Conservation (phyloP, 1,140 invertebrate genomes). For the Camponotus pennsylvanicus region DNA sequence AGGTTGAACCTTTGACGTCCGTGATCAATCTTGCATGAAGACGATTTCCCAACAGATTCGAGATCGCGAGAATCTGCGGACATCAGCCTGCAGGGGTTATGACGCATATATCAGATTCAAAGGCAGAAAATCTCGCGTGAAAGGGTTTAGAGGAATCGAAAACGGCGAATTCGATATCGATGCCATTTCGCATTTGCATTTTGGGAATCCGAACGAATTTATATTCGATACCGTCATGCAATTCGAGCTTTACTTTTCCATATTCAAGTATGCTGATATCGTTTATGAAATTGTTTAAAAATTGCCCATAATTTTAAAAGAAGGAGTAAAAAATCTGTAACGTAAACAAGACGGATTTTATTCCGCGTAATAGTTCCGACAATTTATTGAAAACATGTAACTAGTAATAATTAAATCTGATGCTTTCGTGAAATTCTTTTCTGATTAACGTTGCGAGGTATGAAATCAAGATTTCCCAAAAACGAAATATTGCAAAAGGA, state of each 20-base stretch:
- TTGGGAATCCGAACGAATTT: slow-evolving; percentile 62
- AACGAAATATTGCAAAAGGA: background rate
- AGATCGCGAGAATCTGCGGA: slow-evolving; percentile 66
- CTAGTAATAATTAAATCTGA: background rate
- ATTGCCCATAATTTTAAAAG: slow-evolving; percentile 8
- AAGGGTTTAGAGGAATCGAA: slow-evolving; percentile 68
- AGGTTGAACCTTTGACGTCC: slow-evolving; percentile 52
- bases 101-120: slow-evolving; percentile 29
- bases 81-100: slow-evolving; percentile 60
- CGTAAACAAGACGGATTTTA: background rate
- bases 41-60: slow-evolving; percentile 38
- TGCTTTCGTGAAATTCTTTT: background rate
- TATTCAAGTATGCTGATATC: slow-evolving; percentile 48
- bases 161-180: slow-evolving; percentile 72
- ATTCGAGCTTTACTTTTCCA: slow-evolving; percentile 52
- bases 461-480: slow-evolving; percentile 2
- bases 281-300: slow-evolving; percentile 41
- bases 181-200: slow-evolving; percentile 65
- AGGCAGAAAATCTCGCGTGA: slow-evolving; percentile 44
- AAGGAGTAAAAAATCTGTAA: background rate
- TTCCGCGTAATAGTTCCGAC: too few species aligned
- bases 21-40: slow-evolving; percentile 67
- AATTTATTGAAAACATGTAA: background rate
- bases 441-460: background rate
- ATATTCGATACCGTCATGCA: slow-evolving; percentile 38